A percentile compares a stretch with the other conserved stretches of the same genome.
phyloP scores from a whole-genome alignment of 53 echinoderm and acorn worm species.

The Apostichopus leukothele region DNA sequence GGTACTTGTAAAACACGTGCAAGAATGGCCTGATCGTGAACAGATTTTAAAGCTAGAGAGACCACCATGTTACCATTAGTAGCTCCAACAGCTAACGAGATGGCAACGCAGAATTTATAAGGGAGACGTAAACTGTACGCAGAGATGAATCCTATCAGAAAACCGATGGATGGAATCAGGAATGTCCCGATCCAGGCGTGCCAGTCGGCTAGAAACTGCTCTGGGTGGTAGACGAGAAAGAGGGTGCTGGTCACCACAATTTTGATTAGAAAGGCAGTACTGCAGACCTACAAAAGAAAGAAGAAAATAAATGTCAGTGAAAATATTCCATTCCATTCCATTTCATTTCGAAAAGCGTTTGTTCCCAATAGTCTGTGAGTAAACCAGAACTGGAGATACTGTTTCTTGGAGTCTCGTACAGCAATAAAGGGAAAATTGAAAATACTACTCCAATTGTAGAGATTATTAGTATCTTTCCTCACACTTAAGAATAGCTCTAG shows the following conservation, averaged over 20 bases:
- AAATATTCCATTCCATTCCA: neutral
- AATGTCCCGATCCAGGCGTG: constrained; percentile 16
- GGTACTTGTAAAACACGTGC: constrained; percentile 4
- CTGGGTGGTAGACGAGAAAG: neutral
- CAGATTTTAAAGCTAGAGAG: neutral
- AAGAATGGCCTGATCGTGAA: neutral
- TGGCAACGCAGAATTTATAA: constrained; percentile 29
- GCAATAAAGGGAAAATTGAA: neutral
- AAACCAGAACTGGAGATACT: no score
- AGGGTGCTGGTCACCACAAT: neutral
- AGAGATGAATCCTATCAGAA: constrained; percentile 10
- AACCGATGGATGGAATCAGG: constrained; percentile 3
- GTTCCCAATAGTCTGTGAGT: no score
- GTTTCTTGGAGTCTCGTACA: neutral
- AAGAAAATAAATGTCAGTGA: neutral
- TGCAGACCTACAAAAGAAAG: neutral
- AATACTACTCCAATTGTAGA: neutral
- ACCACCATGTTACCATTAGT: constrained; percentile 12
- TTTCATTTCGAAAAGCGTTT: no score
- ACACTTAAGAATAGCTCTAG: no score
- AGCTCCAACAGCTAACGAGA: constrained; percentile 27
- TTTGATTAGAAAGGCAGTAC: constrained; percentile 3
- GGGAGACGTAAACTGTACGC: constrained; percentile 9
- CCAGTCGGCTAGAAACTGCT: neutral
- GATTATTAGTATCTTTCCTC: no score